Base-by-base conservation (phyloP, 2,797 vertebrate species). In the Diplodus sargus region DNA sequence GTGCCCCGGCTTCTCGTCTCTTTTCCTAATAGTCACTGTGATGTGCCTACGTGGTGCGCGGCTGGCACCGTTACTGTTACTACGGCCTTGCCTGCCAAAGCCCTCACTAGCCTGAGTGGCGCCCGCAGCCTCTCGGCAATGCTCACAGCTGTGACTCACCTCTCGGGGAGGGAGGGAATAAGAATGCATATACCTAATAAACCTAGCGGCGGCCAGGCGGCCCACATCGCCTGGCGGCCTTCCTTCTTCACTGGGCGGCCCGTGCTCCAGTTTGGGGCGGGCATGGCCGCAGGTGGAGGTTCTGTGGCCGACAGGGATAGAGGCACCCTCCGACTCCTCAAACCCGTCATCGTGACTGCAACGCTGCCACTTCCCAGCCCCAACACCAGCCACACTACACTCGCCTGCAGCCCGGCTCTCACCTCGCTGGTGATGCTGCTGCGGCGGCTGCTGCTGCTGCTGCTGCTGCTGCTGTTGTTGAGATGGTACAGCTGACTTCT, bases 401-500 rank as follows among this genome's bases (percentile, higher is more conserved):
- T 73, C 69, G 81, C 88, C 88, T 87, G 87, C 65, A 87, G 85
- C 90, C 90, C 86, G 92, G 93, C 91, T 92, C 96, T 94, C 96
- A 99, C 98, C 98, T 98, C 98, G 97, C 95, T 97, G 96, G 94
- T 97, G 97, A 93, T 96, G 96, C 89, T 93, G 92, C 82, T 92
- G 95, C 94, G 95, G 97, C 92, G 95, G 97, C 76, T 95, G 94
- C 79, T 93, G 93, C 91, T 96, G 97, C 90, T 96, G 97, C 90
- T 96, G 87, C 25, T 91, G 93, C 51, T 90, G 89, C n/a, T 89
- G 87, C 34, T 70, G 70, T 1, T 70, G 89, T 56, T 97, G 92
- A 76, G 97, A 93, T 92, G 95, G 81, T 74, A 89, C 84, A 76
- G 93, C 94, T 58, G 94, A 93, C 96, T 98, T 99, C 97, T 97